Base-by-base conservation (phyloP, 2,113 vertebrate species). In the Hyaena hyaena region DNA sequence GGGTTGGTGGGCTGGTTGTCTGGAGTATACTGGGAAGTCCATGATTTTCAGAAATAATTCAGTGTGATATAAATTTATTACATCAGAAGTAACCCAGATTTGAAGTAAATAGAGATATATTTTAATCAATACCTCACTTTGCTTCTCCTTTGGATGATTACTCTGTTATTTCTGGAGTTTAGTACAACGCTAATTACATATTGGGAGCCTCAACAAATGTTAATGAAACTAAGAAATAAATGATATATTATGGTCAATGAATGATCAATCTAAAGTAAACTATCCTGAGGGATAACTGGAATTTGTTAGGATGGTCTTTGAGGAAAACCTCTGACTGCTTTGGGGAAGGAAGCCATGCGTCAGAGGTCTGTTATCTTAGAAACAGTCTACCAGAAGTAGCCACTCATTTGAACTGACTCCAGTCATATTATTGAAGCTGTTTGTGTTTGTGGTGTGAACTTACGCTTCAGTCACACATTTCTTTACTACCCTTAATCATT, bases 171-270 rank as follows among this genome's bases (percentile, higher is more conserved):
- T 43, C 65, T 95, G n/a, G 26, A 33, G 17, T 69, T 50, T 80
- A 68, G 26, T 15, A 33, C 31, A 93, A 91, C 89, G 11, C 3
- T 31, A 28, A 10, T 11, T 89, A 43, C 12, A 33, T n/a, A 58
- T 39, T 55, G 43, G 35, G 14, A 21, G 21, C 31, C 21, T 95
- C 31, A 61, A 81, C 39, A 88, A 88, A 73, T 92, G 65, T 71
- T 86, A 83, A 14, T 69, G 69, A 15, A 96, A 65, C 15, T 31
- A 95, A 82, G 45, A 81, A 93, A 83, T 88, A 93, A 91, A 81
- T 96, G 33, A 55, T 65, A 10, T 21, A 35, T 76, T 83, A 79
- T 63, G 83, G 43, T 81, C 43, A 48, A 28, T 87, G 69, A 69
- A 19, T 35, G 4, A 55, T 81, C 63, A 79, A 48, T 58, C 4